Conservation (phyloP, 1,140 invertebrate genomes). For the Rhysida immarginata region DNA sequence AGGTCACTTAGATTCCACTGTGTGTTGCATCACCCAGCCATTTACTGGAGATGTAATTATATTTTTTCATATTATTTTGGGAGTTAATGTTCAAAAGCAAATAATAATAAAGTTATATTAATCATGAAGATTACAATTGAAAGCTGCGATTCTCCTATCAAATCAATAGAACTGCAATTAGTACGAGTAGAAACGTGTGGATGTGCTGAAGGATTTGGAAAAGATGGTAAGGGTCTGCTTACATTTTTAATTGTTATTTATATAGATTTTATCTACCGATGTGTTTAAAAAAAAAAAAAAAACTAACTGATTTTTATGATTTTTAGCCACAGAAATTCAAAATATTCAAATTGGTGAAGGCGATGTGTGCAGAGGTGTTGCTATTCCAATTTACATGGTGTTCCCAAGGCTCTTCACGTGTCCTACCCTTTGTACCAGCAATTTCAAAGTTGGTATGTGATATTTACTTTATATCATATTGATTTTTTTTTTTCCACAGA, state of each 20-base stretch:
- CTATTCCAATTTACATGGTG: slow-evolving; percentile 88
- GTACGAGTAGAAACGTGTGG: slow-evolving; percentile 91
- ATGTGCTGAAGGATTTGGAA: slow-evolving; percentile 82
- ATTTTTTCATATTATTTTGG: no score
- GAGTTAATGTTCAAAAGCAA: no score
- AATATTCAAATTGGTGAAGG: slow-evolving; percentile 95
- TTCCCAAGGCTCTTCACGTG: slow-evolving; percentile 91
- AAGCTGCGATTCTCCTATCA: slow-evolving; percentile 59
- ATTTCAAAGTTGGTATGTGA: slow-evolving; percentile 84
- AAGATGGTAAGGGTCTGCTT: slow-evolving; percentile 51
- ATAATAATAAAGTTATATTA: no score
- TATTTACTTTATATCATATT: not conserved
- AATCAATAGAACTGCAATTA: slow-evolving; percentile 87
- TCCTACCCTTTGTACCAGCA: slow-evolving; percentile 72
- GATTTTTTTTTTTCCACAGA: no score
- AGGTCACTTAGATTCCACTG: slow-evolving; percentile 63
- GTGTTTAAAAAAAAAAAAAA: no score
- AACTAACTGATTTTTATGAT: not conserved
- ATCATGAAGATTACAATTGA: slow-evolving; percentile 58
- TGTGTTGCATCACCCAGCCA: slow-evolving; percentile 67
- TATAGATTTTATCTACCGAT: no score
- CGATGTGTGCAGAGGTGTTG: slow-evolving; percentile 59
- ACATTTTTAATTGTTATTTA: not conserved
- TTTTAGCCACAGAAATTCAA: slow-evolving; percentile 85
- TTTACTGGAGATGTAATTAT: slow-evolving; percentile 75